Conservation (phyloP, 1,140 invertebrate species). For the Drosophila fuyamai region DNA sequence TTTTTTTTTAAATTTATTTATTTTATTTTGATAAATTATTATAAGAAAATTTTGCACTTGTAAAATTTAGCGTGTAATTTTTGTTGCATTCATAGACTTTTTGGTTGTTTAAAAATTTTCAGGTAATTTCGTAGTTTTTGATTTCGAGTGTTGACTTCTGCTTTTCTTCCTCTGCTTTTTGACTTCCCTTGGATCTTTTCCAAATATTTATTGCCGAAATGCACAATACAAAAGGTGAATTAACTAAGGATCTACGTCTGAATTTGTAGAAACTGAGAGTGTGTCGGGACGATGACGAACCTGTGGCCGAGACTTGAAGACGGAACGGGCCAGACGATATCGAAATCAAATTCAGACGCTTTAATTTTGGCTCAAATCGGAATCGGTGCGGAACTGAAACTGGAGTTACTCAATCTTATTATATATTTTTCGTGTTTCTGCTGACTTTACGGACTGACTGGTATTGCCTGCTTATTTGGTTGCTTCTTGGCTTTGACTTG, state of each 20-base stretch:
- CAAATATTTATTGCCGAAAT: conserved; percentile 71
- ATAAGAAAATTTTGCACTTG: conserved; percentile 74
- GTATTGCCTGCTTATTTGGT: conserved; percentile 35
- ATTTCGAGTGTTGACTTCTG: conserved; percentile 58
- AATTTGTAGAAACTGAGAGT: conserved; percentile 78
- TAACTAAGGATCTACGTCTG: conserved; percentile 80
- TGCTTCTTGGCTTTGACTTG: conserved; percentile 43
- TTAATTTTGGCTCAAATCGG: conserved; percentile 79
- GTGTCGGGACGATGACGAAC: conserved; percentile 67
- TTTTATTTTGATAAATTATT: conserved; percentile 69
- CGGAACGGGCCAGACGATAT: conserved; percentile 66
- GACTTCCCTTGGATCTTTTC: conserved; percentile 38
- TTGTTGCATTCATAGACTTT: conserved; percentile 62
- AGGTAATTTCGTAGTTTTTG: conserved; percentile 83
- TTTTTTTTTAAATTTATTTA: conserved; percentile 25
- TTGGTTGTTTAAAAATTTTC: conserved; percentile 72
- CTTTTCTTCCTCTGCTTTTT: conserved; percentile 27
- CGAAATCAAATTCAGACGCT: conserved; percentile 81
- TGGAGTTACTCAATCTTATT: conserved; percentile 56
- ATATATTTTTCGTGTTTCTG: conserved; percentile 11
- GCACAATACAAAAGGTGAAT: conserved; percentile 62
- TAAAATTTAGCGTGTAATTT: conserved; percentile 73
- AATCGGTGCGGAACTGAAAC: conserved; percentile 68
- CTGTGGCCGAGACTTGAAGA: conserved; percentile 70
- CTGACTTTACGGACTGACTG: conserved; percentile 56